Evolutionary conservation across 2,888 invertebrate genomes (phyloP).

Genomic region (Tenodera sinensis): DNA sequence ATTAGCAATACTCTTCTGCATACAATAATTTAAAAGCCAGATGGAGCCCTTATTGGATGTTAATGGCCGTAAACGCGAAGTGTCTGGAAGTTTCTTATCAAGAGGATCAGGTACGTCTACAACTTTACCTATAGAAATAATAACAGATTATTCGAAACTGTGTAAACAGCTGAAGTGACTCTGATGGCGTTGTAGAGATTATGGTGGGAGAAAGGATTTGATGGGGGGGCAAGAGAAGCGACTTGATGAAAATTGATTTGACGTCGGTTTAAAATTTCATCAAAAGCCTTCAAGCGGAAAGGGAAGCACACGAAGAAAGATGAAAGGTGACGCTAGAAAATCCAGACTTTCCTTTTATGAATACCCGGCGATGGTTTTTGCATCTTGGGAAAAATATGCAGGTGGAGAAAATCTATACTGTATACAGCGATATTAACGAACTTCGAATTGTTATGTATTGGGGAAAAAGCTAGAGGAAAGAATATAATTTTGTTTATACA

Average conservation of each 20-base stretch:
- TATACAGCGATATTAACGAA: too few relatives aligned
- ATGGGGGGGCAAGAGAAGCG: neutral
- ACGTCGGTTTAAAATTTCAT: neutral
- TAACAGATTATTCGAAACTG: neutral
- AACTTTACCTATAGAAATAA: neutral
- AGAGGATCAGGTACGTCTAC: neutral
- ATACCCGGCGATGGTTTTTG: too few relatives aligned
- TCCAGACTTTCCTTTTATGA: neutral
- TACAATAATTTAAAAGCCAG: too few relatives aligned
- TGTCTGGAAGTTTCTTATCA: neutral
- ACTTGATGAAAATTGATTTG: neutral
- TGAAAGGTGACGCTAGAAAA: neutral
- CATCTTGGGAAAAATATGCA: neutral
- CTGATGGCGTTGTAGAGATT: neutral
- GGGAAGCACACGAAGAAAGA: neutral
- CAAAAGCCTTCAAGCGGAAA: neutral
- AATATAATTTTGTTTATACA: too few relatives aligned
- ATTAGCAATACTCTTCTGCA: too few relatives aligned
- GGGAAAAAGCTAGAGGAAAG: too few relatives aligned
- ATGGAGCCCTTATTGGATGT: too few relatives aligned
- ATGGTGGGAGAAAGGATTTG: neutral
- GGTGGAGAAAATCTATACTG: neutral
- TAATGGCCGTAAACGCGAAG: too few relatives aligned
- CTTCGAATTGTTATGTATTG: too few relatives aligned
- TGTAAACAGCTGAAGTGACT: neutral